These are phyloP conservation scores for Diadophis punctatus DNA, from an alignment of 2,113 vertebrate genomes.

Conservation along the genomic window DNA sequence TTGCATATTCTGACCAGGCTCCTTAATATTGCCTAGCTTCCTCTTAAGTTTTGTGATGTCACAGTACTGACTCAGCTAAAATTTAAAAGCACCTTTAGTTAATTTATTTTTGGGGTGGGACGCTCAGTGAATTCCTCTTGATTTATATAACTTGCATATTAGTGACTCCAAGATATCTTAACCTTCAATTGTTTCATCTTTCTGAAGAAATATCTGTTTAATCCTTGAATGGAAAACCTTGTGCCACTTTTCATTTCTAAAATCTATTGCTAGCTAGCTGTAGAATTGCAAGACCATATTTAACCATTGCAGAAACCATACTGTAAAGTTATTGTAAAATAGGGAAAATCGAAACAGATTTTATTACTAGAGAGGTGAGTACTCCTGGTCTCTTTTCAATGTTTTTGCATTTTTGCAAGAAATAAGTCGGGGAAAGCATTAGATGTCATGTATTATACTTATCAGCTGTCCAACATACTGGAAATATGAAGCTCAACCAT, in stretches of 20 bases:
- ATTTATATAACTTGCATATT: neutral
- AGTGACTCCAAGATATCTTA: neutral
- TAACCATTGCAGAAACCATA: neutral
- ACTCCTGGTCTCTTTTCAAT: too few species aligned
- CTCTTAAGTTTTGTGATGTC: constrained; percentile 5
- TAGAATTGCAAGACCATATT: neutral
- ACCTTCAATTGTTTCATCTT: neutral
- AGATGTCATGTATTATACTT: neutral
- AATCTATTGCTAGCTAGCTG: neutral
- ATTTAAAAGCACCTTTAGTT: neutral
- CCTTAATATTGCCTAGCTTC: neutral
- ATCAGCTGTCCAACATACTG: neutral
- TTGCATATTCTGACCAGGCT: neutral
- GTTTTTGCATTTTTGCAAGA: neutral
- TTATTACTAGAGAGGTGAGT: neutral
- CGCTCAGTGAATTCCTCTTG: neutral
- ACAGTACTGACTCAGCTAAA: constrained; percentile 17
- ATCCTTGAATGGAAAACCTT: neutral
- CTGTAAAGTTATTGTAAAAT: neutral
- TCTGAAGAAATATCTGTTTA: neutral
- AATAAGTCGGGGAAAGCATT: neutral
- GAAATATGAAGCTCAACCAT: neutral
- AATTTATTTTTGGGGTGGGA: neutral
- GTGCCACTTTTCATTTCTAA: neutral
- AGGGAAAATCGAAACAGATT: neutral